Conservation (phyloP, 2,797 vertebrate genomes). For the Enteromius mattozi region DNA sequence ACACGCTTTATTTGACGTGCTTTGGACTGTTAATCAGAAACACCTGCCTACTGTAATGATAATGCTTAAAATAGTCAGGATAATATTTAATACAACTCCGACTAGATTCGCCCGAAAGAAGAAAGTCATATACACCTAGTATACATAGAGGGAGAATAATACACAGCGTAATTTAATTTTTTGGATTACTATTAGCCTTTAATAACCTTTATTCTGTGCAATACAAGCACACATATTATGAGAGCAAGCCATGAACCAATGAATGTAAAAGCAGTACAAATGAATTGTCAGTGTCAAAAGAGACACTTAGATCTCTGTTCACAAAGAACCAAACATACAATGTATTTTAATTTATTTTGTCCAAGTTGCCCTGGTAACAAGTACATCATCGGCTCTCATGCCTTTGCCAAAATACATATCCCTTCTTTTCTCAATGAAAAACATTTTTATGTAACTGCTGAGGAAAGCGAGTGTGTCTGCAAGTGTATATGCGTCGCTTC, state of each 20-base stretch:
- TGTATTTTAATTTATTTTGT: neutral
- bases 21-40: no score
- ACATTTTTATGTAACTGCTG: slow-evolving; percentile 4
- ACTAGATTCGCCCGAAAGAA: no score
- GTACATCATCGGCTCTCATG: neutral
- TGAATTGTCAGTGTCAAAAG: neutral
- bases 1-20: no score
- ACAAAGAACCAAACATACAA: neutral
- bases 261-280: neutral
- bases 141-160: no score
- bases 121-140: no score
- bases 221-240: neutral
- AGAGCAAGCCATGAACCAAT: neutral
- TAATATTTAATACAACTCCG: no score
- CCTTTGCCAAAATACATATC: slow-evolving; percentile 14
- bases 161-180: no score
- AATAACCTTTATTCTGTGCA: neutral
- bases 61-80: no score
- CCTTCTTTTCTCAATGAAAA: slow-evolving; percentile 11
- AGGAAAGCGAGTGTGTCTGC: neutral
- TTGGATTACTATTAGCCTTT: neutral
- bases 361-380: slow-evolving; percentile 24
- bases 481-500: neutral
- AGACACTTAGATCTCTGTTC: neutral
- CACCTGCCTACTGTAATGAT: no score